Evolutionary conservation across 1,140 invertebrate species (phyloP).

Genomic region (Lepidotrigona ventralis): DNA sequence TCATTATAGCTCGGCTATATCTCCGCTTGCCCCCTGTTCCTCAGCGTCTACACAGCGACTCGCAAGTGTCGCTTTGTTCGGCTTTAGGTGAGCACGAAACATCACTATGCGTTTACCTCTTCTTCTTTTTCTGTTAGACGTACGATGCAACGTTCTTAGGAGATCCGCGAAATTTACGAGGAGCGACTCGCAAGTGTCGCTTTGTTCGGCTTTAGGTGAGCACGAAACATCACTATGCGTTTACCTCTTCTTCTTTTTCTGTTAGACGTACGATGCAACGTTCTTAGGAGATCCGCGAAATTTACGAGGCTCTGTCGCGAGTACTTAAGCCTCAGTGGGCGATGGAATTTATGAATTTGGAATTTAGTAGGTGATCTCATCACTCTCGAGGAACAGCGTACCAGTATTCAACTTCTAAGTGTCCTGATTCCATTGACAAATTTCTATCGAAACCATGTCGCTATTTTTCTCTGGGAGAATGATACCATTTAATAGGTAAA

Average conservation of each 20-base stretch:
- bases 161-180: neutral
- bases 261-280: too few species aligned
- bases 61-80: neutral
- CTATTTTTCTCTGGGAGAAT: too few species aligned
- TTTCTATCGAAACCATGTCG: too few species aligned
- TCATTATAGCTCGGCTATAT: conserved; percentile 11
- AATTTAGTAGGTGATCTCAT: conserved; percentile 14
- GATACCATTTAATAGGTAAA: too few species aligned
- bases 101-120: too few species aligned
- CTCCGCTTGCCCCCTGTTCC: neutral
- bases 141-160: neutral
- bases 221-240: too few species aligned
- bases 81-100: neutral
- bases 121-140: too few species aligned
- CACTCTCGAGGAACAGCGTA: conserved; percentile 8
- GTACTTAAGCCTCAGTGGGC: neutral
- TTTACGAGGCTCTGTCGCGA: neutral
- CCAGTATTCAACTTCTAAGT: too few species aligned
- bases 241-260: too few species aligned
- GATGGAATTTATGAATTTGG: conserved; percentile 8
- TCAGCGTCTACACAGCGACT: neutral
- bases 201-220: neutral
- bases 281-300: neutral
- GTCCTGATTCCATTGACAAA: neutral
- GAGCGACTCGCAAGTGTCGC: neutral